Base-by-base conservation (phyloP, 2,113 vertebrate species). In the Ammodytes dubius region DNA sequence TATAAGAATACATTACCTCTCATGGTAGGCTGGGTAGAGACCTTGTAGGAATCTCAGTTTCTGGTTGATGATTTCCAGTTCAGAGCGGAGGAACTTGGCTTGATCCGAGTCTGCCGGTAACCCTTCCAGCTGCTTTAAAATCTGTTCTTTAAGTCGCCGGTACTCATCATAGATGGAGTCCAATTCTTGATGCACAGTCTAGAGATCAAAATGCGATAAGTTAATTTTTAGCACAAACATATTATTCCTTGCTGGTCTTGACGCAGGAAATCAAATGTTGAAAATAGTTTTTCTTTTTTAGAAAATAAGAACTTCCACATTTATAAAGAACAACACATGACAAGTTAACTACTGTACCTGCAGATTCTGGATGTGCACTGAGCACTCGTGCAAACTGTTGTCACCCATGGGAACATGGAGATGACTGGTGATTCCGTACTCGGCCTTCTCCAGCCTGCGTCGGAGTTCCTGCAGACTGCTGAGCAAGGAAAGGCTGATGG, bases 11-110 rank as follows among this genome's bases (percentile, higher is more conserved):
- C 13, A 56, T n/a, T 93, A 98, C 98, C 97, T 98, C 75, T 98
- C 96, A 75, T 95, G 75, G 89, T 99, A 99, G 71, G 94, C 94
- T 40, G 94, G 86, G 67, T 97, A 96, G 76, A 97, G 97, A 5
- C 96, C 95, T 61, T 97, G 96, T 87, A 99, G 95, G 39, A 94
- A 96, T 83, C 95, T 95, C 80, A 99, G 93, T 86, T 98, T 98
- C 75, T 96, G 95, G 92, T 97, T 96, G 4, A 99, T 95, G 45
- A 95, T 91, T 39, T 95, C 96, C 52, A 99, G 95, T 85, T 99
- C 97, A 6, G 96, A 92, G 66, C 77, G 88, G 3, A 95, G 92
- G 81, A 94, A 96, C 65, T 78, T 94, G 58, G 92, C 93, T 65
- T 95, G 94, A 46, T 95, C 94, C 0, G 90, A 88, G 70, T 94